Percentiles rank a stretch among this genome's conserved stretches.
phyloP scores from a whole-genome alignment of 2,888 invertebrate genomes.

The Spatulosminthurus flaviceps region DNA sequence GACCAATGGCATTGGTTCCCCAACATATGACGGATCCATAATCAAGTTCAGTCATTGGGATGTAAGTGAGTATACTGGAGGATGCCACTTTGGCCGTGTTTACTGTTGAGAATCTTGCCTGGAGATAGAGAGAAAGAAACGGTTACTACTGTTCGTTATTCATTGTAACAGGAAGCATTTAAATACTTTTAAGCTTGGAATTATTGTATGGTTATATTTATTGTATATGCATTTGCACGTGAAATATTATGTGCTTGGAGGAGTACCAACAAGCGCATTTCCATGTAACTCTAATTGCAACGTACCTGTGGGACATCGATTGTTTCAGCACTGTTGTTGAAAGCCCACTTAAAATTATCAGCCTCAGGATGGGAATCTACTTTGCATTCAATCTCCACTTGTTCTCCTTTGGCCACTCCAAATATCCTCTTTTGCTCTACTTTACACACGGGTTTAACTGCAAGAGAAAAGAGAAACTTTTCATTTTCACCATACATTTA shows the following conservation, averaged over 20 bases:
- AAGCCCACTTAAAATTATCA: conserved; percentile 85
- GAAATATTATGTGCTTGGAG: too few species aligned
- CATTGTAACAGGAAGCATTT: too few species aligned
- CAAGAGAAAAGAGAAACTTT: conserved; percentile 60
- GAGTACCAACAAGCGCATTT: too few species aligned
- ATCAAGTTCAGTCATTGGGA: conserved; percentile 78
- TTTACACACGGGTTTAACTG: conserved; percentile 86
- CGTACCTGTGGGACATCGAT: conserved; percentile 74
- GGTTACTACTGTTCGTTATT: too few species aligned
- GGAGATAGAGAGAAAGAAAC: conserved; percentile 23
- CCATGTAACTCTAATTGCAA: background rate
- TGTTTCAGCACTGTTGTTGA: conserved; percentile 87
- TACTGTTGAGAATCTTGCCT: conserved; percentile 75
- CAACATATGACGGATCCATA: conserved; percentile 81
- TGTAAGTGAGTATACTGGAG: conserved; percentile 78
- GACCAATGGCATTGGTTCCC: conserved; percentile 76
- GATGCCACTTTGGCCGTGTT: conserved; percentile 66
- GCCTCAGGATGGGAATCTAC: conserved; percentile 87
- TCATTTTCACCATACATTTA: background rate
- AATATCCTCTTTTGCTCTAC: conserved; percentile 80
- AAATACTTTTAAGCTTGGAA: too few species aligned
- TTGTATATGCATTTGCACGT: too few species aligned
- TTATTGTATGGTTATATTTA: too few species aligned
- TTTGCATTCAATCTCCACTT: conserved; percentile 80
- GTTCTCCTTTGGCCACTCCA: conserved; percentile 83